Evolutionary conservation across 2,113 vertebrate species (phyloP).

Genomic region (Herpailurus yagouaroundi): DNA sequence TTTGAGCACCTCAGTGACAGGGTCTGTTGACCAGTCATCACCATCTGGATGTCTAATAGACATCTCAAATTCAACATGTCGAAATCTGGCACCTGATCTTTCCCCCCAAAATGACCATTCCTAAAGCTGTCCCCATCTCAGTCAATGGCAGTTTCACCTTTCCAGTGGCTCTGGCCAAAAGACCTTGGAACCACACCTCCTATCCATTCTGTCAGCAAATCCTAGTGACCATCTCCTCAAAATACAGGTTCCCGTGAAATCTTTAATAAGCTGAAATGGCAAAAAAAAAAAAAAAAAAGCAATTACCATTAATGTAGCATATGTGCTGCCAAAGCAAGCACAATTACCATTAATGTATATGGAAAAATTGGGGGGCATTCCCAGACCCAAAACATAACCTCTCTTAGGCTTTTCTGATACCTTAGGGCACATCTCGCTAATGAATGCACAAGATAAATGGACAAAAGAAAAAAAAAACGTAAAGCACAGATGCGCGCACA

Average conservation of each 20-base stretch:
- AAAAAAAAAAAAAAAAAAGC: neutral
- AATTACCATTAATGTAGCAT: neutral
- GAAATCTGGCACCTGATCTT: neutral
- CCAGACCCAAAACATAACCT: neutral
- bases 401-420: neutral
- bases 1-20: neutral
- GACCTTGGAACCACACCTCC: neutral
- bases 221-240: constrained; percentile 12
- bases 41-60: neutral
- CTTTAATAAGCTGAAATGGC: neutral
- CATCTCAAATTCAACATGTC: constrained; percentile 27
- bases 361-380: neutral
- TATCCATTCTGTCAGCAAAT: constrained; percentile 40
- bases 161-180: neutral
- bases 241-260: neutral
- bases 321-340: no score
- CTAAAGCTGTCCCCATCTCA: neutral
- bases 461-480: no score
- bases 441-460: neutral
- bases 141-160: constrained; percentile 3
- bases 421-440: neutral
- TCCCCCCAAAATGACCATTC: neutral
- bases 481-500: neutral
- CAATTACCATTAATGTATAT: neutral
- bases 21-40: neutral